phyloP scores from a whole-genome alignment of 2,888 invertebrate genomes.

The Arge pagana region DNA sequence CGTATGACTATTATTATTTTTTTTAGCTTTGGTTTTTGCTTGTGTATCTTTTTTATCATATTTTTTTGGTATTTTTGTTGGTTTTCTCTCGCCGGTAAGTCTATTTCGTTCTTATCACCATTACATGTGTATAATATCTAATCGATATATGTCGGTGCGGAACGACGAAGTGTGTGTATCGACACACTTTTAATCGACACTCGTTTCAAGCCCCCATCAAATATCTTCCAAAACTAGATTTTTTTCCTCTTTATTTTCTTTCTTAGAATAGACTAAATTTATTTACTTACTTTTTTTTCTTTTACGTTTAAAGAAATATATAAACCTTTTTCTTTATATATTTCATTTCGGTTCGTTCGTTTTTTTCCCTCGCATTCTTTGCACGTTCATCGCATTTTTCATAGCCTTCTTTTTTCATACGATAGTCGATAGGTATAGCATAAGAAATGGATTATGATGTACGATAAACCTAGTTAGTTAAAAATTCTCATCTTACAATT shows the following conservation, averaged over 20 bases:
- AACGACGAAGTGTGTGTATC: constrained; percentile 30
- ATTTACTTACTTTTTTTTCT: constrained; percentile 27
- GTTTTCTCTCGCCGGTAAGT: constrained; percentile 23
- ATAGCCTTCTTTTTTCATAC: neutral
- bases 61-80: constrained; percentile 19
- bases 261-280: constrained; percentile 23
- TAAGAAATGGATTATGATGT: neutral
- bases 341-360: constrained; percentile 26
- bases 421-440: neutral
- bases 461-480: neutral
- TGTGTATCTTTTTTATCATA: constrained; percentile 4
- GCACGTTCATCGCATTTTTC: constrained; percentile 13
- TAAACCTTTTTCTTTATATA: constrained; percentile 32
- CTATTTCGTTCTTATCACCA: constrained; percentile 8
- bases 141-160: constrained; percentile 34
- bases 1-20: no score
- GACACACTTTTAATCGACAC: constrained; percentile 27
- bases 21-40: neutral
- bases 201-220: constrained; percentile 37
- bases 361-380: constrained; percentile 14
- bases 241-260: constrained; percentile 31
- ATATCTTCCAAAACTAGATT: constrained; percentile 50
- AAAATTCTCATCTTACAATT: neutral
- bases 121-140: constrained; percentile 26
- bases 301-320: constrained; percentile 38